Conservation (phyloP, 1,140 invertebrate genomes). For the Branchinecta lindahli region DNA sequence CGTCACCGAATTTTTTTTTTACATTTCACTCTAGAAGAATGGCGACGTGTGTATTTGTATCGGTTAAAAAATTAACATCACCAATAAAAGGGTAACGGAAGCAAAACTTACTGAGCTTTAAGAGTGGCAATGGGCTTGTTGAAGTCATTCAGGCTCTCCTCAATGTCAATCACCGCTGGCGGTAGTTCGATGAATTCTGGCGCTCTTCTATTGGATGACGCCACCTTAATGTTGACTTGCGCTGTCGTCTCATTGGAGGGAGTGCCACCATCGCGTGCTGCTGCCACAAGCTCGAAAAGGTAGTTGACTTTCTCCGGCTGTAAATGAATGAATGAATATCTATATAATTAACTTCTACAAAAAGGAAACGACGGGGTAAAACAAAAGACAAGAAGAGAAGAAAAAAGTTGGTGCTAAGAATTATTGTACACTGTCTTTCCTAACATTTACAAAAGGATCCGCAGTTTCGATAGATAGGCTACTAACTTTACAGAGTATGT, state of each 20-base stretch:
- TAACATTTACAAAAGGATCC: no score
- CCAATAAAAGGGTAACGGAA: no score
- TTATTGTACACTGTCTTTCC: no score
- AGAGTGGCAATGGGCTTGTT: constrained; percentile 47
- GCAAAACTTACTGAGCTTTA: constrained; percentile 43
- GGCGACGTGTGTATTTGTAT: no score
- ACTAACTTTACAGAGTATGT: no score
- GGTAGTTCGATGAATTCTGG: constrained; percentile 47
- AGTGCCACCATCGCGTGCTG: constrained; percentile 56
- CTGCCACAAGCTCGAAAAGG: constrained; percentile 52
- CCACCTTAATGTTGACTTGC: constrained; percentile 60
- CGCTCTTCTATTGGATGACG: constrained; percentile 71
- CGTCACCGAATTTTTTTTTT: no score
- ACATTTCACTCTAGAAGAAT: no score
- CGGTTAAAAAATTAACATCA: no score
- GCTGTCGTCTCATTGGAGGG: constrained; percentile 44
- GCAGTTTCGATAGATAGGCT: no score
- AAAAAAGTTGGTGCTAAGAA: no score
- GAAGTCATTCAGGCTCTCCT: constrained; percentile 55
- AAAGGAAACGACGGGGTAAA: not conserved
- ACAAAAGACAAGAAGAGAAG: not conserved
- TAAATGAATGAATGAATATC: constrained; percentile 32
- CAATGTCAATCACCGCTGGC: constrained; percentile 43
- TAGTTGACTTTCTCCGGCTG: constrained; percentile 45
- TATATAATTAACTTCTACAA: constrained; percentile 27